A percentile compares a stretch with the other conserved stretches of the same genome.
Conservation (phyloP, 1,140 invertebrate species). For the Drosophila yakuba region DNA sequence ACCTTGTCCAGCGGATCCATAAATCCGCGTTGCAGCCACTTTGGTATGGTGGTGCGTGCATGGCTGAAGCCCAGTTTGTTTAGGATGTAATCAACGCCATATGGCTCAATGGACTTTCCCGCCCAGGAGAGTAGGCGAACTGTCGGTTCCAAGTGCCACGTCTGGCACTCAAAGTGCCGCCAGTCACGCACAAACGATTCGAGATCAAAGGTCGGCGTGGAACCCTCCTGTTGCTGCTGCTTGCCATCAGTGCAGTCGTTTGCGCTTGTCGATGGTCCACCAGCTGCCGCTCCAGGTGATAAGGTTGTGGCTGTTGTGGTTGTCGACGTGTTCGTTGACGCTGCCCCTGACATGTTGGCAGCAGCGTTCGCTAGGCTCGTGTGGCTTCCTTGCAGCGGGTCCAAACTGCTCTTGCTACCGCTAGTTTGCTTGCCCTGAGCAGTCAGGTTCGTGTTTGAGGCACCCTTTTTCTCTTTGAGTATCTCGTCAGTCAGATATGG, state of each 20-base stretch:
- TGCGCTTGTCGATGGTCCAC: slow-evolving; percentile 12
- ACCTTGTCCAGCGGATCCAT: slow-evolving; percentile 98
- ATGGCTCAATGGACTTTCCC: slow-evolving; percentile 97
- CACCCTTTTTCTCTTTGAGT: slow-evolving; percentile 66
- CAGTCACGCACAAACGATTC: slow-evolving; percentile 87
- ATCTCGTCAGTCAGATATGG: slow-evolving; percentile 76
- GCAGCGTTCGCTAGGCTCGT: slow-evolving; percentile 55
- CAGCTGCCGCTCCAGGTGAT: slow-evolving; percentile 19
- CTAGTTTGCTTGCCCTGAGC: slow-evolving; percentile 68
- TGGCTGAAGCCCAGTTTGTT: slow-evolving; percentile 98
- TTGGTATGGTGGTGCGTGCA: slow-evolving; percentile 98
- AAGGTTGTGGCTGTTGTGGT: slow-evolving; percentile 27
- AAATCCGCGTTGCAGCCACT: slow-evolving; percentile 98
- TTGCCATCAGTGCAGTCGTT: slow-evolving; percentile 49
- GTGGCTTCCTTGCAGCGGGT: slow-evolving; percentile 69
- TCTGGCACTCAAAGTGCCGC: slow-evolving; percentile 96
- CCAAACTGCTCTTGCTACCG: slow-evolving; percentile 69
- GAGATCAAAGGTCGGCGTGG: slow-evolving; percentile 69
- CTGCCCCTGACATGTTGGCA: slow-evolving; percentile 19
- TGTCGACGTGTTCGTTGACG: slow-evolving; percentile 22
- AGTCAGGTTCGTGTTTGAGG: slow-evolving; percentile 63
- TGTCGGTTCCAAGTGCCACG: slow-evolving; percentile 99
- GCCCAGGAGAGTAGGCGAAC: slow-evolving; percentile 97
- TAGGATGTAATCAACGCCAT: slow-evolving; percentile 98
- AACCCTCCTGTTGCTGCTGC: slow-evolving; percentile 21